These are phyloP conservation scores for Pipistrellus nathusii DNA, from an alignment of 2,797 vertebrate species.

Conservation along the genomic window DNA sequence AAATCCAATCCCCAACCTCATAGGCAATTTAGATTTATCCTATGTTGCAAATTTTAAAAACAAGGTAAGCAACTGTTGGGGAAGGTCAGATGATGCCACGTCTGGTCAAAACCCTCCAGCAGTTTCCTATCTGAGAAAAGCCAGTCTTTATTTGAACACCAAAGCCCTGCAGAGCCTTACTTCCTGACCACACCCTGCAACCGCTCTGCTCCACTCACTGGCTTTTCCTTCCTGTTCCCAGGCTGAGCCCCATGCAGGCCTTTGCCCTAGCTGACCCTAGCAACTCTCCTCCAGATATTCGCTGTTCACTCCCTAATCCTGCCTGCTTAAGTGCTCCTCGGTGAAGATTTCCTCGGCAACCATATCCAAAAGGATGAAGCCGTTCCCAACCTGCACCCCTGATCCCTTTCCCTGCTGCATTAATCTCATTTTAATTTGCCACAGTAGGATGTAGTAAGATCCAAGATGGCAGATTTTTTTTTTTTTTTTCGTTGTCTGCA, in stretches of 20 bases:
- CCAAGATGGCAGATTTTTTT: not conserved
- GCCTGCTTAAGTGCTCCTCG: not conserved
- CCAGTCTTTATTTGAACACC: not conserved
- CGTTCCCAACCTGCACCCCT: not conserved
- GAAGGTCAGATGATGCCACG: not conserved
- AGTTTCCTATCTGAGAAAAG: not conserved
- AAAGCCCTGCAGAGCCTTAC: not conserved
- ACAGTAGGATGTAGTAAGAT: not conserved
- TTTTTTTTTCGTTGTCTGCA: not conserved
- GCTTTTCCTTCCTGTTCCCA: not conserved
- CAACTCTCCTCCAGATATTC: not conserved
- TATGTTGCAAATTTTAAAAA: not conserved
- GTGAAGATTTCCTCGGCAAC: not conserved
- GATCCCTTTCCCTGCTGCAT: too few species aligned
- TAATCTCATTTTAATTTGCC: not conserved
- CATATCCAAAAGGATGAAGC: not conserved
- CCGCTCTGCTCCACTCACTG: not conserved
- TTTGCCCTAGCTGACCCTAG: not conserved
- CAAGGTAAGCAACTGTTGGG: not conserved
- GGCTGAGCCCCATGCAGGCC: not conserved
- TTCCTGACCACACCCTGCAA: not conserved
- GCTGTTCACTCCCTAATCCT: not conserved
- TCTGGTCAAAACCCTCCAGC: not conserved
- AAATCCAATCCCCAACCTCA: not conserved
- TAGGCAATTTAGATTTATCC: not conserved